Base-by-base conservation (phyloP, 2,797 vertebrate genomes). In the Momotus momota region DNA sequence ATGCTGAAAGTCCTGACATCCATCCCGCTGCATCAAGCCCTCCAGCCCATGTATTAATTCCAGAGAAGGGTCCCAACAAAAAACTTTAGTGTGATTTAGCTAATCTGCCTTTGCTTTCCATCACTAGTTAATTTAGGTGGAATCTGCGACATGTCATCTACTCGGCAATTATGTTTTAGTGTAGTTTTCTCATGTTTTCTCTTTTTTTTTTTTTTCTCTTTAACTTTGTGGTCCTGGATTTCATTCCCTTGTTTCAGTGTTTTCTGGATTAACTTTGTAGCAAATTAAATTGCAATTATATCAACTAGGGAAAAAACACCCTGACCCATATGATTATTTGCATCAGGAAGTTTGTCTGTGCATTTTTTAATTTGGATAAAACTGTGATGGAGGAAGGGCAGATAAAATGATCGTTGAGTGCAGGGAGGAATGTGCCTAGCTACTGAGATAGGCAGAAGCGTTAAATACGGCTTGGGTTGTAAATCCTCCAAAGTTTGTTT, bases 401-500 rank as follows among this genome's bases (percentile, higher is more conserved):
- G 57, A 75, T 51, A 88, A 83, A 61, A 41, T 2, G 14, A 67
- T 62, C 49, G 14, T 67, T 31, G 65, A 72, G 57, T 12, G 10
- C 48, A 67, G 57, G 16, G 57, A 71, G 38, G 61, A 65, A 61
- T 62, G 46, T 51, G 17, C 31, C 49, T n/a, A 64, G 29, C 69
- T 61, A 69, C 54, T 43, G 82, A 86, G 55, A 52, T 52, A 21
- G 17, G 33, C 41, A 51, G n/a, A 45, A 81, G n/a, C 1, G 0
- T 80, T 62, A 67, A 72, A 23, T 66, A 40, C 27, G 20, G 10
- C 15, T 43, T 77, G 54, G 54, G 29, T 35, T 81, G 55, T 48
- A 75, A 45, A 73, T 66, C 35, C 62, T 90, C 21, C 66, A 70
- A 69, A 79, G 43, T 95, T 95, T 91, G 46, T 86, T 94, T 86